Conservation (phyloP, 2,797 vertebrate genomes). For the Gadopsis marmoratus region DNA sequence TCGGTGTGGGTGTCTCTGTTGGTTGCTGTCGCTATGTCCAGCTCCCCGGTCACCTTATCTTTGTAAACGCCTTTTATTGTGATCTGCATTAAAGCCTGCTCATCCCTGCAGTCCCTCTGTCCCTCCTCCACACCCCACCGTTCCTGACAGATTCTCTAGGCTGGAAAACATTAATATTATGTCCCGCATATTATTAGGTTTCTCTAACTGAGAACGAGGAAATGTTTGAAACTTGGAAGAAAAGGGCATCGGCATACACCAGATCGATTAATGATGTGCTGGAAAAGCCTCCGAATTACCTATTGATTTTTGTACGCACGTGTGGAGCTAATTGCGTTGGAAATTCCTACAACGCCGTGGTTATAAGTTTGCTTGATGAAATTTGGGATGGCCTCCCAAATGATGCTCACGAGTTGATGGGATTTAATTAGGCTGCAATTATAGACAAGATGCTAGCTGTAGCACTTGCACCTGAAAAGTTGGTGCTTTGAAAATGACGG, state of each 20-base stretch:
- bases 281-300: conserved; percentile 59
- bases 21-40: no score
- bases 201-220: conserved; percentile 28
- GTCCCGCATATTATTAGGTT: conserved; percentile 38
- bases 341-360: conserved; percentile 48
- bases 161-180: conserved; percentile 27
- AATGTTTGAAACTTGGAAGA: conserved; percentile 41
- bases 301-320: conserved; percentile 66
- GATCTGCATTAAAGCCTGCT: no score
- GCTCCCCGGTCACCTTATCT: no score
- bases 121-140: no score
- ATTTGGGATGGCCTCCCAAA: conserved; percentile 59
- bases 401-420: conserved; percentile 55
- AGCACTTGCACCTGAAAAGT: conserved; percentile 49
- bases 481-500: conserved; percentile 42
- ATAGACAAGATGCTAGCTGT: conserved; percentile 62
- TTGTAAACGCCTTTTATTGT: no score
- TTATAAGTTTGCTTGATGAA: conserved; percentile 55
- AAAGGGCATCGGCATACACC: conserved; percentile 3
- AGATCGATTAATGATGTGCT: conserved; percentile 68
- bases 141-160: background rate
- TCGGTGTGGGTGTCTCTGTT: no score
- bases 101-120: no score
- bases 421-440: conserved; percentile 69
- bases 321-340: conserved; percentile 52